Conservation (phyloP, 2,888 invertebrate genomes). For the Hirudinaria manillensis region DNA sequence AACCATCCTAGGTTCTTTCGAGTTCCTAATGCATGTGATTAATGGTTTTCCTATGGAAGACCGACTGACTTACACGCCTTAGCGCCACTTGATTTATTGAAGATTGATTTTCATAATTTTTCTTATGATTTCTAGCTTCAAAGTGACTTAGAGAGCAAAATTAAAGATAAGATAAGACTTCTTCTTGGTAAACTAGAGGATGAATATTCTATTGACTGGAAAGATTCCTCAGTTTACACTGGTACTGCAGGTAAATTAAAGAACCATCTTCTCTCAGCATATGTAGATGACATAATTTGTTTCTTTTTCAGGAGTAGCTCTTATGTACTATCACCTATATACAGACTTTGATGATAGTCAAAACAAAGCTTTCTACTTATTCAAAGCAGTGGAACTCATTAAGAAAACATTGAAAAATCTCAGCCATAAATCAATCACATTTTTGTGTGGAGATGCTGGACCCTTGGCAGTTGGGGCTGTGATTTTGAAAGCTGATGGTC, state of each 20-base stretch:
- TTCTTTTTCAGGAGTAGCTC: constrained; percentile 59
- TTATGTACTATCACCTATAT: constrained; percentile 61
- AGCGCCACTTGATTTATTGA: no score
- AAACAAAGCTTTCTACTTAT: constrained; percentile 26
- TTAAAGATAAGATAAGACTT: constrained; percentile 12
- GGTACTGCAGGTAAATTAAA: constrained; percentile 61
- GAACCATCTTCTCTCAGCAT: background rate
- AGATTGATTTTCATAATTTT: no score
- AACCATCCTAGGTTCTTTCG: no score
- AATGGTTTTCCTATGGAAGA: no score
- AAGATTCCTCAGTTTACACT: constrained; percentile 69
- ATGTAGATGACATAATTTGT: background rate
- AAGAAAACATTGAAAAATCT: constrained; percentile 50
- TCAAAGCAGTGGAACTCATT: constrained; percentile 37
- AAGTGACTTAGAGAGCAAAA: background rate
- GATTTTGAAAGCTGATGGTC: constrained; percentile 60
- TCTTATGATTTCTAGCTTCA: background rate
- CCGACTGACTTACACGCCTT: no score
- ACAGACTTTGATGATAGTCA: constrained; percentile 25
- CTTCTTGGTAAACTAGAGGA: constrained; percentile 12
- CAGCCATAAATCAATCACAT: constrained; percentile 60
- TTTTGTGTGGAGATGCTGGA: constrained; percentile 67
- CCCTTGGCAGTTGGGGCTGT: constrained; percentile 64
- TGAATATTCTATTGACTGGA: constrained; percentile 39
- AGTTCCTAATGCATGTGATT: no score